A percentile compares a stretch with the other conserved stretches of the same genome.
These are phyloP conservation scores for Ceyx cyanopectus DNA, from an alignment of 2,113 vertebrate genomes.

Conservation along the genomic window DNA sequence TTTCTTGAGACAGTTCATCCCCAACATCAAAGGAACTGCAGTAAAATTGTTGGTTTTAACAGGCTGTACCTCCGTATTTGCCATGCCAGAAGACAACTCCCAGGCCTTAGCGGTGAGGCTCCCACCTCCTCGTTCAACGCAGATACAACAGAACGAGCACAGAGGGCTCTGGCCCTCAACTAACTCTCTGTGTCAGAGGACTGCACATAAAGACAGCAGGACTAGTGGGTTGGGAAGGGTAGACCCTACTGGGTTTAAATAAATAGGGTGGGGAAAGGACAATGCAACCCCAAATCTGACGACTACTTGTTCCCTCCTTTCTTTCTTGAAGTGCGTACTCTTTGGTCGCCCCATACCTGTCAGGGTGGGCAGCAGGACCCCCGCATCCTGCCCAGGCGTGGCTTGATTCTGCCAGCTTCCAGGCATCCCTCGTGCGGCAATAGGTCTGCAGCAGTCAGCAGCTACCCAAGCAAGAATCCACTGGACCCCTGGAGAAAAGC, in stretches of 20 bases:
- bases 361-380: neutral
- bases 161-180: neutral
- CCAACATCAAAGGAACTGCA: neutral
- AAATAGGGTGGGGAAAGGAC: neutral
- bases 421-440: neutral
- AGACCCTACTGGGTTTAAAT: neutral
- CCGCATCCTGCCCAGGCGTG: accelerated
- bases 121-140: neutral
- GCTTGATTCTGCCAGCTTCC: neutral
- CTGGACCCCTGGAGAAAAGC: neutral
- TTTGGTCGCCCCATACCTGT: neutral
- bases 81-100: neutral
- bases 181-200: accelerated
- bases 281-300: neutral
- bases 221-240: too few relatives aligned
- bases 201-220: neutral
- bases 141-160: too few relatives aligned
- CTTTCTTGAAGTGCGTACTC: too few relatives aligned
- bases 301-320: neutral
- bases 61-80: neutral
- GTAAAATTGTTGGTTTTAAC: neutral
- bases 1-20: neutral
- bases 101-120: neutral
- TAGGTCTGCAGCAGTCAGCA: neutral
- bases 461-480: neutral